Base-by-base conservation (phyloP, 2,113 vertebrate species). In the Lates calcarifer region DNA sequence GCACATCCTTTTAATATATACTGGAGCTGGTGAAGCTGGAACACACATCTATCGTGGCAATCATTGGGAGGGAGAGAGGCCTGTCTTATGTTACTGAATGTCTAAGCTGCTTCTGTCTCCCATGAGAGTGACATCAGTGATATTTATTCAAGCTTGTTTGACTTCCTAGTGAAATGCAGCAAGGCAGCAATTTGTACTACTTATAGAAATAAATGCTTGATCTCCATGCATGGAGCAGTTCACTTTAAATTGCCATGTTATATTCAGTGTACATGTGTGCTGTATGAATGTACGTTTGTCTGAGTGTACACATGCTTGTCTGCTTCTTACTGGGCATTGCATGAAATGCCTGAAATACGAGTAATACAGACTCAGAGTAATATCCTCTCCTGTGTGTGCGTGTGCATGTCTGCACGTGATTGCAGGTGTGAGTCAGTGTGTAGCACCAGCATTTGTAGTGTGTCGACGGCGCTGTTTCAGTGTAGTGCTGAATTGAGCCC, bases 61-160 rank as follows among this genome's bases (percentile, higher is more conserved):
- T 35, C 35, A 58, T 51, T 56, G 58, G 17, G 20, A 60, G 61
- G 49, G 37, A 80, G 37, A 53, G 53, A 49, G 13, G 31, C 63
- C 80, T 6, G 4, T 57, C n/a, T 82, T 10, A 20, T 39, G 49
- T 18, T 13, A 2, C 26, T 84, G 47, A 81, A 86, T 76, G 70
- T 79, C 66, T 83, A 28, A 70, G 69, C 45, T 14, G 15, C 68
- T 20, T 65, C 10, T 57, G 29, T 77, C 63, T 85, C 61, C 39
- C 51, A 24, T 77, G 20, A 80, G 66, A 13, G 22, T 0, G 11
- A 81, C 66, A 72, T 78, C 58, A 83, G 2, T 85, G 72, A 76
- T 73, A 85, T 85, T 90, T 72, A 68, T 69, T 86, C 72, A 76
- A 62, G 68, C 57, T 74, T 82, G 79, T 87, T 82, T 82, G 45